Evolutionary conservation across 2,888 invertebrate species (phyloP), one percentile per base, ranked within the genome.

Genomic region (Athripsodes cinereus): DNA sequence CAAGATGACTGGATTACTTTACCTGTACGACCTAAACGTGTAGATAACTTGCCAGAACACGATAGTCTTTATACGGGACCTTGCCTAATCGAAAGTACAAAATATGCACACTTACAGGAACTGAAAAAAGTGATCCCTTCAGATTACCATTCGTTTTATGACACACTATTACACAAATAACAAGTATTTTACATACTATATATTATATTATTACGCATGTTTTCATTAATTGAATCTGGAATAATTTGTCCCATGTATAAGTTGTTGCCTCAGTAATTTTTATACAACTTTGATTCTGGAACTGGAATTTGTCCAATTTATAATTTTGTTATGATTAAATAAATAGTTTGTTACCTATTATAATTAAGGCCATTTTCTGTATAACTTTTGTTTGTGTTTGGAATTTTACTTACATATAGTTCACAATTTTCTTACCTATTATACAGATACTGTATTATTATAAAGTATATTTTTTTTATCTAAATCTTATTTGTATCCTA

Each of bases 21-120:
- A 22, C 58, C 61, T 18, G 61, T 61, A 31, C 63, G 64, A 58
- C 61, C 60, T 8, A 46, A 46, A 16, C 46, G 46, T 46, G 46
- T 16, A n/a, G 46, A 18, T n/a, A 46, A 46, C 31, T 31, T 31
- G 31, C 31, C 31, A 31, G 31, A 8, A 31, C 31, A 31, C 11
- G 8, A 6, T 11, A 31, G 8, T 31, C 31, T 31, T 31, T 31
- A 31, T 11, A 31, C 31, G 11, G 31, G 31, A 11, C 31, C 31
- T 31, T 31, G 31, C 31, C 31, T 8, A 31, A 31, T 31, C 11
- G 31, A 31, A 31, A 31, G 8, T n/a, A 46, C 16, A 11, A 46
- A 46, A 46, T 46, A 46, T 18, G n/a, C 8, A 8, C 16, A 46
- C 18, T 46, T 46, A 18, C 46, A 46, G 46, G 46, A 46, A n/a